Evolutionary conservation across 2,113 vertebrate species (phyloP), one percentile per base, ranked within the genome.

Genomic region (Strix uralensis): DNA sequence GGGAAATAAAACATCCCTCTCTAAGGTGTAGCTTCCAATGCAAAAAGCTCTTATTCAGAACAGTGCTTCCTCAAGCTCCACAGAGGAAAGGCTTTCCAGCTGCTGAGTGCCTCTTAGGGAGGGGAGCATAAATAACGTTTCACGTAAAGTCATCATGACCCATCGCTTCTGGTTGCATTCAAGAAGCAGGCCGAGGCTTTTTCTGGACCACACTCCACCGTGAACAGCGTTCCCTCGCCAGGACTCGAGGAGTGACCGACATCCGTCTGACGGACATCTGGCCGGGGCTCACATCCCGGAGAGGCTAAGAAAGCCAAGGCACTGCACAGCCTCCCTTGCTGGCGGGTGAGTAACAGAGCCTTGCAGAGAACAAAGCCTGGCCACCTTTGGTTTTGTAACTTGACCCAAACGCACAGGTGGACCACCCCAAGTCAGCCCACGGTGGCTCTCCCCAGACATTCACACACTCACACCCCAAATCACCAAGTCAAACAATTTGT

Each of bases 1-100:
- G 89, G 81, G 94, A 94, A 90, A 87, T 70, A 74, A 89, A 69
- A n/a, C 81, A 42, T 65, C 93, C 25, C 66, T 69, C 81, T 70
- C 67, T 20, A 13, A 71, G 46, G 89, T 89, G 66, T 5, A 85
- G 65, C 75, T 92, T 71, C 44, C 84, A 70, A 55, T 14, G 70
- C 57, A 72, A 44, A 65, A 88, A 58, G 62, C 86, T 62, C 11
- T 88, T 59, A 58, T 2, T 62, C 36, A 75, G 52, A 74, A 12
- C 20, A 23, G 38, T 0, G n/a, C 47, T 63, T 49, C 87, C 72
- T 44, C 18, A 9, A 40, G 69, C 85, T 49, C 62, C 3, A 0
- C 5, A 5, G 63, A 66, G 77, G 26, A 71, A 80, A 85, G 46
- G 82, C 17, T 70, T 36, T 42, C 38, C 59, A 89, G 80, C 52